These are phyloP conservation scores for Chloropsis hardwickii DNA, from an alignment of 2,113 vertebrate genomes.

Conservation along the genomic window DNA sequence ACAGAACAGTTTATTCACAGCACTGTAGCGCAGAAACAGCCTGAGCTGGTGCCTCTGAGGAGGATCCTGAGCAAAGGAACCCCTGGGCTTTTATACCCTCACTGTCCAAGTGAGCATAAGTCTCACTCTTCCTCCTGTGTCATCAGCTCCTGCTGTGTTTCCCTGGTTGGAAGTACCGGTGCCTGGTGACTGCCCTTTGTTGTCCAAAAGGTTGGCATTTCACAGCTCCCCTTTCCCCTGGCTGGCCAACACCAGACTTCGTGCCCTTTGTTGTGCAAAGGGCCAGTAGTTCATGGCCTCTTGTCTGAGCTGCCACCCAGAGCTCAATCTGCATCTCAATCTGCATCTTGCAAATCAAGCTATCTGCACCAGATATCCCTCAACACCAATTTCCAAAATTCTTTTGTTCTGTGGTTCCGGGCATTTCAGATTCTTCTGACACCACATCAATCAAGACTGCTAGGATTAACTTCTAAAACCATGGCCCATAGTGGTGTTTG, in stretches of 20 bases:
- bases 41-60: accelerated
- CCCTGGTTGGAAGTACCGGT: accelerated
- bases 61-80: not conserved
- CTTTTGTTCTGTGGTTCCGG: not conserved
- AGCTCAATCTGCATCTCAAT: not conserved
- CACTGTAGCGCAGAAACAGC: accelerated
- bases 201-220: not conserved
- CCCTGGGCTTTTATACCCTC: not conserved
- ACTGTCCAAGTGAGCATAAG: not conserved
- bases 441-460: not conserved
- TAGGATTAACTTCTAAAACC: not conserved
- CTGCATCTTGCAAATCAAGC: not conserved
- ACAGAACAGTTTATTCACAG: accelerated
- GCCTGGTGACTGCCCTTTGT: not conserved
- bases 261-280: not conserved
- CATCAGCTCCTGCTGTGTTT: not conserved
- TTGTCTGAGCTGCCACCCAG: not conserved
- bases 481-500: not conserved
- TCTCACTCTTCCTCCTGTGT: not conserved
- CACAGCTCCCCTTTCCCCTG: not conserved
- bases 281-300: accelerated
- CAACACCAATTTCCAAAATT: not conserved
- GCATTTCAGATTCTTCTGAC: not conserved
- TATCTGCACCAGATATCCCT: not conserved
- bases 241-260: too few species aligned